phyloP scores from a whole-genome alignment of 2,113 vertebrate genomes.

The Tupaia chinensis region DNA sequence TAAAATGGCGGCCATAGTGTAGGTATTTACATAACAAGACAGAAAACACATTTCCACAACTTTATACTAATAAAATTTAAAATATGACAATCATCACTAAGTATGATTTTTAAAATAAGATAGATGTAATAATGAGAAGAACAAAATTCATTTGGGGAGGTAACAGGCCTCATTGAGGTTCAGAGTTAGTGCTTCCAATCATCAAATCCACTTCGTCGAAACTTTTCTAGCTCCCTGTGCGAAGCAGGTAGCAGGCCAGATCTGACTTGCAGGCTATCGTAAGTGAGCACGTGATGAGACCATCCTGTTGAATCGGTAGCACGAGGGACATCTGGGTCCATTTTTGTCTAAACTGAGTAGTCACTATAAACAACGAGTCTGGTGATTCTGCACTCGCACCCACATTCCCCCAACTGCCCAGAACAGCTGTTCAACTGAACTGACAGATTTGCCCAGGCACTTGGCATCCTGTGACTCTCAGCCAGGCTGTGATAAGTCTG shows the following conservation, averaged over 20 bases:
- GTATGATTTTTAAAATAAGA: neutral
- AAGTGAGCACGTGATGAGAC: neutral
- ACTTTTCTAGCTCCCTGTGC: neutral
- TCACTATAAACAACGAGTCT: neutral
- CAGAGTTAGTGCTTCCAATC: neutral
- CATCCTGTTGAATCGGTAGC: neutral
- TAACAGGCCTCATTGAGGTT: neutral
- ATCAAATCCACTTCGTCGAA: conserved; percentile 32
- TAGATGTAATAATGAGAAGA: neutral
- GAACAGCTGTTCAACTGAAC: conserved; percentile 70
- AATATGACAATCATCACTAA: neutral
- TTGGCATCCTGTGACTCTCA: conserved; percentile 15
- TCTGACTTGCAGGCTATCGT: neutral
- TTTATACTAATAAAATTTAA: conserved; percentile 12
- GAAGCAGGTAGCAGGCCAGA: neutral
- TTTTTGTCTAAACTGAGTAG: neutral
- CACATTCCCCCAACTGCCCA: neutral
- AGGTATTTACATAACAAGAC: neutral
- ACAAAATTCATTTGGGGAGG: neutral
- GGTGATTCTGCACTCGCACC: neutral
- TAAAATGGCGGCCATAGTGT: neutral
- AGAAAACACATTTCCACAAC: neutral
- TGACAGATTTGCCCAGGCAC: conserved; percentile 64
- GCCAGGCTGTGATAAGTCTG: conserved; percentile 25
- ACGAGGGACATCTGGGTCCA: neutral